These are phyloP conservation scores for Xanthostigma xanthostigma DNA, from an alignment of 2,888 invertebrate genomes.

Conservation along the genomic window DNA sequence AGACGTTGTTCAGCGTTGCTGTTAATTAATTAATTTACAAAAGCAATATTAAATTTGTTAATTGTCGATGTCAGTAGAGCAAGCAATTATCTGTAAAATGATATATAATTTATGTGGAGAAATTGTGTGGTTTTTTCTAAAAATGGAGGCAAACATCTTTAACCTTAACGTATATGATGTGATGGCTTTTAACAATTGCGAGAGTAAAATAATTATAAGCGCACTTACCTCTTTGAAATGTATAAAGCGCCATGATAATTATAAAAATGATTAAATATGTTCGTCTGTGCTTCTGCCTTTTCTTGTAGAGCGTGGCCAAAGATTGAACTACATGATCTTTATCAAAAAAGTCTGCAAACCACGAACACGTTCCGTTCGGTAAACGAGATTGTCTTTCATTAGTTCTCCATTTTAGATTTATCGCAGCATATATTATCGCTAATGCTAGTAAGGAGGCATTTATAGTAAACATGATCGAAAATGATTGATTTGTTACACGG, in stretches of 20 bases:
- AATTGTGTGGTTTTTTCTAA: too few relatives aligned
- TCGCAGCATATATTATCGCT: slow-evolving; percentile 47
- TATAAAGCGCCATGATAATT: slow-evolving; percentile 60
- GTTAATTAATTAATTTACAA: too few relatives aligned
- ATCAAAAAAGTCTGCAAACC: slow-evolving; percentile 55
- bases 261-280: slow-evolving; percentile 53
- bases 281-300: slow-evolving; percentile 39
- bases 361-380: slow-evolving; percentile 26
- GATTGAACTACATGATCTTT: slow-evolving; percentile 49
- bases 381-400: slow-evolving; percentile 44
- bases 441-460: slow-evolving; percentile 45
- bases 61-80: too few relatives aligned
- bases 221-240: slow-evolving; percentile 52
- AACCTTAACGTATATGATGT: too few relatives aligned
- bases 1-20: too few relatives aligned
- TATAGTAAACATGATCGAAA: slow-evolving; percentile 56
- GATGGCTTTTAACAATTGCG: not conserved
- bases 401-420: slow-evolving; percentile 56
- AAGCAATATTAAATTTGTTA: too few relatives aligned
- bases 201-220: not conserved
- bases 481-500: slow-evolving; percentile 44
- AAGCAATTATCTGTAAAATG: too few relatives aligned
- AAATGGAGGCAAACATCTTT: too few relatives aligned
- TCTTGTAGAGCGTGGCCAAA: slow-evolving; percentile 41
- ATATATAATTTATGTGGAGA: too few relatives aligned